These are phyloP conservation scores for Pogonocherus hispidulus DNA, from an alignment of 2,888 invertebrate species.

Conservation along the genomic window DNA sequence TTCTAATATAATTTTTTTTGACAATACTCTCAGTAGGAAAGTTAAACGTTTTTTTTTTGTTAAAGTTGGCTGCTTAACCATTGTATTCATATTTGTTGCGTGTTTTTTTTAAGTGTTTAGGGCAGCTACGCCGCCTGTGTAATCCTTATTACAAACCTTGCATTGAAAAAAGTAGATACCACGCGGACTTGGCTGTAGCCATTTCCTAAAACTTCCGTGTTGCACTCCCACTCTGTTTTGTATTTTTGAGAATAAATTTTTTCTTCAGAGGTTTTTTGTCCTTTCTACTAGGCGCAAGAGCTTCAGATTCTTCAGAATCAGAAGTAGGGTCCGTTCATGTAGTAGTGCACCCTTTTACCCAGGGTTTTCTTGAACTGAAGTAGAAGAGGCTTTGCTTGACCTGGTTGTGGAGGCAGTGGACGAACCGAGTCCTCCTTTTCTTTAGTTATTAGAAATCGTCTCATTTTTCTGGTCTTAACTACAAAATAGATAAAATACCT, in stretches of 20 bases:
- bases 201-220: neutral
- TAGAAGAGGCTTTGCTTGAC: neutral
- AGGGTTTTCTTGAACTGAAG: too few relatives aligned
- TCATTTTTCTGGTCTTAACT: too few relatives aligned
- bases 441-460: neutral
- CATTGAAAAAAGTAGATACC: neutral
- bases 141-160: neutral
- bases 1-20: too few relatives aligned
- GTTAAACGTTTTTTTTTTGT: neutral
- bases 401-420: neutral
- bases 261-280: too few relatives aligned
- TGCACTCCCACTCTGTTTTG: neutral
- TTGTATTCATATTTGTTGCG: neutral
- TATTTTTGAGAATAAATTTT: neutral
- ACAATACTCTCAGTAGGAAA: too few relatives aligned
- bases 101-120: neutral
- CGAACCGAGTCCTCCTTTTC: neutral
- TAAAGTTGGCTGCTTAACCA: neutral
- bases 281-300: neutral
- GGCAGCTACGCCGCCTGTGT: slow-evolving; percentile 7
- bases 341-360: neutral
- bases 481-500: too few relatives aligned
- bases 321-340: neutral
- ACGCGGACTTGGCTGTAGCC: neutral
- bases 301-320: neutral